Evolutionary conservation across 2,113 vertebrate genomes (phyloP), one percentile per base, ranked within the genome.

Genomic region (Tachysurus vachellii): DNA sequence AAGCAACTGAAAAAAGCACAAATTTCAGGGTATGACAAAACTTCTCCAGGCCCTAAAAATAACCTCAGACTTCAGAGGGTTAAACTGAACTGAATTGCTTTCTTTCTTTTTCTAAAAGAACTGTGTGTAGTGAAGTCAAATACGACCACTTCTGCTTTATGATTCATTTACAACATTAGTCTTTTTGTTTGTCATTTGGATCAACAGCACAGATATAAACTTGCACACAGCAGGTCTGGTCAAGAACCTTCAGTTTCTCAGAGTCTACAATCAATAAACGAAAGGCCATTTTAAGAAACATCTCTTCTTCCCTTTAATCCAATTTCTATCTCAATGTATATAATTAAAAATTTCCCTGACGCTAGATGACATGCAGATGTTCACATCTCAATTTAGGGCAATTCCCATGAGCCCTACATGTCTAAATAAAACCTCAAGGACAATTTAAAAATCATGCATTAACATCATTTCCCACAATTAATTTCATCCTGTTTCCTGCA

Each of bases 401-500:
- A 54, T 54, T 54, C 75, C 75, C 75, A 54, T 54, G 75, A 54
- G 75, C 75, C 17, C 13, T 50, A 77, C 17, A 21, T 13, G 17
- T 54, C 54, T 80, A 57, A 59, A 80, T 36, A 57, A 16, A 80
- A 80, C 77, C 54, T 57, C 77, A 59, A 59, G n/a, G 77, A 80
- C 17, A 36, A 36, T 57, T 80, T n/a, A 10, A 1, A 80, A 80
- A 56, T 36, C 17, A 26, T 80, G 3, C n/a, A 36, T 36, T 36
- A 80, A 50, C 47, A 50, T 50, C 0, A 3, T 28, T 53, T 77
- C 42, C 16, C 16, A 8, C 3, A 36, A 76, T n/a, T 57, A 9
- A 23, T 80, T 80, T 36, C 17, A 36, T 80, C 54, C 28, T 12
- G 21, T 21, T 11, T 80, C 44, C 73, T 76, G 75, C 3, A 75